Evolutionary conservation across 2,797 vertebrate genomes (phyloP).

Genomic region (Harpagifer antarcticus): DNA sequence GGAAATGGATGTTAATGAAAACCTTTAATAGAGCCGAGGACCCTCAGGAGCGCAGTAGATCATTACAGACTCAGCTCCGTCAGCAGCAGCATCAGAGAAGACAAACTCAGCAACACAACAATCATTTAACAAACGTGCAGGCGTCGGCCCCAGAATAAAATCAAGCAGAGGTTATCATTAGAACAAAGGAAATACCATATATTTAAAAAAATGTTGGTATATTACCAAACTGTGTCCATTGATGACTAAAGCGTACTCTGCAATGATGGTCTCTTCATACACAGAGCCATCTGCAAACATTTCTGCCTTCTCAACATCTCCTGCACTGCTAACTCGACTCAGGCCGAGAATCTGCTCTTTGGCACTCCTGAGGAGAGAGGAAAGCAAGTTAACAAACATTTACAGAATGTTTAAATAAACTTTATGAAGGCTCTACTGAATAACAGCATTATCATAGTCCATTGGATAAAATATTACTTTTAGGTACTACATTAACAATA

Average conservation of each 20-base stretch:
- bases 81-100: constrained; percentile 37
- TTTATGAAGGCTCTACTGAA: not conserved
- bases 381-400: not conserved
- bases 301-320: constrained; percentile 71
- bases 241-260: constrained; percentile 87
- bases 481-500: not conserved
- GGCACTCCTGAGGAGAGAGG: constrained; percentile 74
- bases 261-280: constrained; percentile 82
- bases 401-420: not conserved
- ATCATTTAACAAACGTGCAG: constrained; percentile 16
- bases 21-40: constrained; percentile 57
- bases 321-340: constrained; percentile 70
- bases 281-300: constrained; percentile 72
- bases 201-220: not conserved
- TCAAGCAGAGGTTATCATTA: not conserved
- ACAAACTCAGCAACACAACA: constrained; percentile 27
- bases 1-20: constrained; percentile 74
- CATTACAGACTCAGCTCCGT: constrained; percentile 49
- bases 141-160: constrained; percentile 24
- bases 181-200: not conserved
- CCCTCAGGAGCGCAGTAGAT: constrained; percentile 56
- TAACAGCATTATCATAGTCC: not conserved
- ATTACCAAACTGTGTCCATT: constrained; percentile 89
- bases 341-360: constrained; percentile 79
- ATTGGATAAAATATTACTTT: not conserved